Evolutionary conservation across 2,113 vertebrate species (phyloP).

Genomic region (Rhea pennata): DNA sequence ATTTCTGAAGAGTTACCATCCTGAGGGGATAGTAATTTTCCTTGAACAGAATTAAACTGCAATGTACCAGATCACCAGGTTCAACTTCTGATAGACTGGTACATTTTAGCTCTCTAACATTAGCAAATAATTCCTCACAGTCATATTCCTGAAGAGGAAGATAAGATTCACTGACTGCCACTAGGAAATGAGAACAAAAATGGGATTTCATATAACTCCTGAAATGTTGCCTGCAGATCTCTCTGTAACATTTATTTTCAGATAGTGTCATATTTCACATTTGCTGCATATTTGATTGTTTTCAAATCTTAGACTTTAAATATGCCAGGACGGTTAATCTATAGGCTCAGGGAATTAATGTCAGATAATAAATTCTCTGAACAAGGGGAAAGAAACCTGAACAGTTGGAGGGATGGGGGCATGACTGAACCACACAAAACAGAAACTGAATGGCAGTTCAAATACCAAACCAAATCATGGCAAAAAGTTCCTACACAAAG

Average conservation of each 20-base stretch:
- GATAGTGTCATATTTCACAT: background rate
- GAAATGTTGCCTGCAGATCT: background rate
- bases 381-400: background rate
- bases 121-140: background rate
- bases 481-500: constrained; percentile 57
- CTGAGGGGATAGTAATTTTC: background rate
- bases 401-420: background rate
- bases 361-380: background rate
- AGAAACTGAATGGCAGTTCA: constrained; percentile 58
- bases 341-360: background rate
- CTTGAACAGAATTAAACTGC: background rate
- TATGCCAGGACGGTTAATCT: background rate
- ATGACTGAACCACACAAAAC: constrained; percentile 19
- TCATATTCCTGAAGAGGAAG: background rate
- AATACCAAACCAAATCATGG: constrained; percentile 66
- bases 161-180: background rate
- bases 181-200: background rate
- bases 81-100: background rate
- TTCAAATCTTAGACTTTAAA: background rate
- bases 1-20: background rate
- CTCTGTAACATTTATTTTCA: background rate
- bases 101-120: background rate
- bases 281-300: background rate
- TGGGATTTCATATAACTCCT: background rate
- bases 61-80: background rate